Conservation (phyloP, 2,113 vertebrate species). For the Centropus unirufus region DNA sequence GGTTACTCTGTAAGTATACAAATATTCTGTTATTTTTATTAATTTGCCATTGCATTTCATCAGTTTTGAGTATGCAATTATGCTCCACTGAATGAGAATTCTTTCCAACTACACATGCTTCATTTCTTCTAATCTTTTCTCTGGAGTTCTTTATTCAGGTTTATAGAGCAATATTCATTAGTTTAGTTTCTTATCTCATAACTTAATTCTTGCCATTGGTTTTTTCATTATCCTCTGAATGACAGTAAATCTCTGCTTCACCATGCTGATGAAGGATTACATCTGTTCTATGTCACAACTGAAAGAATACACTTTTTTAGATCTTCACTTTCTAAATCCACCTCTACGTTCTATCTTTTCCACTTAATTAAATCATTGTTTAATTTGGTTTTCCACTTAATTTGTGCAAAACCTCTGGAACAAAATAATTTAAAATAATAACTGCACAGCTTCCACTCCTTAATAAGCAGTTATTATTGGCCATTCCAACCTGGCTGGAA, state of each 20-base stretch:
- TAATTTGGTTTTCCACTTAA: slow-evolving; percentile 66
- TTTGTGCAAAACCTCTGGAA: slow-evolving; percentile 66
- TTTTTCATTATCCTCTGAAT: slow-evolving; percentile 61
- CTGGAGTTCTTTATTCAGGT: slow-evolving; percentile 1
- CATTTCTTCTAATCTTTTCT: slow-evolving; percentile 28
- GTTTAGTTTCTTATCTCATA: slow-evolving; percentile 54
- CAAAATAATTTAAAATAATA: slow-evolving; percentile 73
- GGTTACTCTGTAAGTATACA: neutral
- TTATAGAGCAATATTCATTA: slow-evolving; percentile 40
- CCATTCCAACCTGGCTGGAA: slow-evolving; percentile 30
- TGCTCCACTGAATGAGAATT: neutral
- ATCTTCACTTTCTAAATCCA: slow-evolving; percentile 51
- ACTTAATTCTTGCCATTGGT: slow-evolving; percentile 29
- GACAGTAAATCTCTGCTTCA: slow-evolving; percentile 31
- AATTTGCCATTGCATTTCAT: slow-evolving; percentile 1
- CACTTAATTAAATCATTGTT: slow-evolving; percentile 70
- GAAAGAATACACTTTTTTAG: slow-evolving; percentile 31
- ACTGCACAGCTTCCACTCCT: slow-evolving; percentile 35
- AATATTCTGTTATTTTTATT: neutral
- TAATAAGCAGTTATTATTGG: slow-evolving; percentile 66
- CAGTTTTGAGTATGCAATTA: neutral
- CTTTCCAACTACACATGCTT: slow-evolving; percentile 33
- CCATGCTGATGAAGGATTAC: slow-evolving; percentile 61
- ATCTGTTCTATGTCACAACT: slow-evolving; percentile 57
- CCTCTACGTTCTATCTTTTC: slow-evolving; percentile 27